Base-by-base conservation (phyloP, 2,113 vertebrate genomes). In the Zosterops pallidus region DNA sequence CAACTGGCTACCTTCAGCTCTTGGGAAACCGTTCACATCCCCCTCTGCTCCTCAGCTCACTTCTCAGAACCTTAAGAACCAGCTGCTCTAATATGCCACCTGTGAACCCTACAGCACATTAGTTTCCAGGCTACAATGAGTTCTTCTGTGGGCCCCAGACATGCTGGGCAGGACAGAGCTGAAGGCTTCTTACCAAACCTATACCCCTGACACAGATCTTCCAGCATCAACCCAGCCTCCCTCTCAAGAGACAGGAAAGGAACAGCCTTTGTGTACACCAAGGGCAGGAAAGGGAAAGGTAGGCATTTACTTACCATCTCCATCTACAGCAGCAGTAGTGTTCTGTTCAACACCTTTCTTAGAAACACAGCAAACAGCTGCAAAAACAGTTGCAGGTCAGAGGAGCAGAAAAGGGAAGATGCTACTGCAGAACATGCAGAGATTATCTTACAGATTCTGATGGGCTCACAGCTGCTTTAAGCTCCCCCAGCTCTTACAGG, bases 321-420 rank as follows among this genome's bases (percentile, higher is more conserved):
- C 96, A 28, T 99, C 99, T 65, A 98, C 98, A 92, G 98, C 97
- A 79, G 97, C 98, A 62, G 98, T 92, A 75, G 97, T 91, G 86
- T 97, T 97, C 41, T 98, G 95, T 89, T 99, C 99, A 37, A 98
- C 92, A 26, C 96, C 96, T 96, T 99, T 99, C 97, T 98, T 99
- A 39, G 98, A 97, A 90, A 99, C 98, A 96, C 99, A 99, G 95
- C 98, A 98, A 69, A 98, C 97, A 76, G 97, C 99, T 99, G 95
- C 24, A 97, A 97, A 94, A 93, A 96, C 80, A 98, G 49, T 83
- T 74, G 49, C 46, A 85, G 47, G 82, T 91, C 67, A 96, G 82
- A 62, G 60, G 26, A 81, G 62, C 52, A 64, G 70, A 39, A 65
- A 81, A 64, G 39, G 35, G 31, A 67, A 75, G 42, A 86, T 21